Conservation (phyloP, 2,113 vertebrate genomes). For the Nothoprocta perdicaria region DNA sequence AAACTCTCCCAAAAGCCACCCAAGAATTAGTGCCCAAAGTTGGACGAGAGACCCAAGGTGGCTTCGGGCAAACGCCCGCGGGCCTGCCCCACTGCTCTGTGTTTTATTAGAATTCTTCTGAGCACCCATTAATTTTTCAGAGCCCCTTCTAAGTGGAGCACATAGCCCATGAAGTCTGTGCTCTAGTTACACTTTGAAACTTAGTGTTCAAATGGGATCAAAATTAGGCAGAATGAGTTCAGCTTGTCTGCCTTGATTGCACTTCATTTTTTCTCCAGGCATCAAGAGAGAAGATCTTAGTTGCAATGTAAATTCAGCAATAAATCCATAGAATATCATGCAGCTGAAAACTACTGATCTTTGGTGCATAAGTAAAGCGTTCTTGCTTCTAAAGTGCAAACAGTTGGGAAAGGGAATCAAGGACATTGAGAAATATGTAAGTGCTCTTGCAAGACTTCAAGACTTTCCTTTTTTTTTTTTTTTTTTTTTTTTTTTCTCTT, state of each 20-base stretch:
- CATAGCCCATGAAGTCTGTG: background rate
- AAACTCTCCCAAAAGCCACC: background rate
- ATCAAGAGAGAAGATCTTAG: background rate
- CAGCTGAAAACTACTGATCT: background rate
- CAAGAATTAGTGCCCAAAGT: background rate
- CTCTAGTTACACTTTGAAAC: background rate
- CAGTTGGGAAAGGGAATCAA: background rate
- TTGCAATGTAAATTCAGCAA: background rate
- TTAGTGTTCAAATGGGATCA: background rate
- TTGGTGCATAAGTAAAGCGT: background rate
- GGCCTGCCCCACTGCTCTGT: background rate
- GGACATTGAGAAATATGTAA: background rate
- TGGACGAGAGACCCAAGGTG: background rate
- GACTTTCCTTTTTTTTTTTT: too few relatives aligned
- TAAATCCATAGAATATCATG: background rate
- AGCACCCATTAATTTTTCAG: background rate
- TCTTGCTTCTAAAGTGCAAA: background rate
- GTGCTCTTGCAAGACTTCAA: background rate
- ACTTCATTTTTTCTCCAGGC: background rate
- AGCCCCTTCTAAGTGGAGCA: background rate
- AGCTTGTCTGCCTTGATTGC: background rate
- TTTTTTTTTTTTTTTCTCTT: background rate
- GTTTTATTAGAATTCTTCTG: background rate
- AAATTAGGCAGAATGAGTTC: constrained; percentile 7
- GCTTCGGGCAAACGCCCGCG: background rate